These are phyloP conservation scores for Brachyptera risi DNA, from an alignment of 2,888 invertebrate species.

Conservation along the genomic window DNA sequence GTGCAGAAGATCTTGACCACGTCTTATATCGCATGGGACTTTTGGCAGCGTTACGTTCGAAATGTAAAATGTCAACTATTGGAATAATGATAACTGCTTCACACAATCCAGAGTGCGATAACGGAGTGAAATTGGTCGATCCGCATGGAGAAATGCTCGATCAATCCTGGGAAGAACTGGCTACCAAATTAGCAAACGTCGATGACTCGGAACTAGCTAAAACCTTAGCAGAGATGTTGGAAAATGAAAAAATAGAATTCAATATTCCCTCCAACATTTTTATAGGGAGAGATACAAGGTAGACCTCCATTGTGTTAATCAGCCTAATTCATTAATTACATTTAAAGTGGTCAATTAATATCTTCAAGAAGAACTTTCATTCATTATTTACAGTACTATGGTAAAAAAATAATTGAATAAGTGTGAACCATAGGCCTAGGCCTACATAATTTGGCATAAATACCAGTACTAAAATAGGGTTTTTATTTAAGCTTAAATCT, in stretches of 20 bases:
- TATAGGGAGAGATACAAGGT: conserved; percentile 79
- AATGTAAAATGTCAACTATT: conserved; percentile 72
- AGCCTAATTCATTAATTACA: too few relatives aligned
- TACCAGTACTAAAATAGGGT: too few relatives aligned
- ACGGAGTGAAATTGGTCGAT: conserved; percentile 95
- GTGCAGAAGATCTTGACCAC: conserved; percentile 80
- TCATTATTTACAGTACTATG: too few relatives aligned
- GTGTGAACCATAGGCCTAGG: too few relatives aligned
- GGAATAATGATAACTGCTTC: conserved; percentile 99
- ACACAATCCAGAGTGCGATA: conserved; percentile 94
- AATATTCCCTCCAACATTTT: conserved; percentile 67
- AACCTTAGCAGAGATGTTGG: conserved; percentile 65
- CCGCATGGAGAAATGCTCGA: conserved; percentile 97
- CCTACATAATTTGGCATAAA: too few relatives aligned
- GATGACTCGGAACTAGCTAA: conserved; percentile 69
- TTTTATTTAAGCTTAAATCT: too few relatives aligned
- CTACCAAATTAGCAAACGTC: conserved; percentile 80
- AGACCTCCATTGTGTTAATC: too few relatives aligned
- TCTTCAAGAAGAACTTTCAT: too few relatives aligned
- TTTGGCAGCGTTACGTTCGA: conserved; percentile 83
- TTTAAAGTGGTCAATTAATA: too few relatives aligned
- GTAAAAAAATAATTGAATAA: too few relatives aligned
- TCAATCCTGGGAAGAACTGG: conserved; percentile 83
- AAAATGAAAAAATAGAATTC: conserved; percentile 68
- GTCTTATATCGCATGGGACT: conserved; percentile 94